Evolutionary conservation across 2,113 vertebrate species (phyloP), one percentile per base, ranked within the genome.

Genomic region (Ibidorhyncha struthersii): DNA sequence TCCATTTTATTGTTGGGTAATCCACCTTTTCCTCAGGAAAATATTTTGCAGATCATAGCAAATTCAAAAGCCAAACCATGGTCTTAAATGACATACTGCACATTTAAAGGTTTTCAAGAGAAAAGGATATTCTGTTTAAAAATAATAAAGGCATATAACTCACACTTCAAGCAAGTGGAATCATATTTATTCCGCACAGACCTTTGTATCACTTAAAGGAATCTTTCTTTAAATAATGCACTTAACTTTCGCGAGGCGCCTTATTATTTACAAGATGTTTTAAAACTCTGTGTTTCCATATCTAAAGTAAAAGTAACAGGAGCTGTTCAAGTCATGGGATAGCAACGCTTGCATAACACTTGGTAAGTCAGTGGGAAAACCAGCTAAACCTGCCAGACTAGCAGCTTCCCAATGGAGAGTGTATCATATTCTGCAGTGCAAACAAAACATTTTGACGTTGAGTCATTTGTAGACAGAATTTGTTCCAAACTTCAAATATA

Each of bases 401-500:
- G 36, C 45, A 83, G 76, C 84, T 94, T 91, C 92, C 84, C 86
- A 94, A 3, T 32, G 52, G 72, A 93, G 85, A 89, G 21, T 19
- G 71, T 67, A 93, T 97, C 86, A 65, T 76, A 93, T 93, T 96
- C 86, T 91, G 74, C 69, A 92, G 95, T 23, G 66, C 80, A 90
- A 94, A 92, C 91, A 86, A 95, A 95, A 96, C 94, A 71, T 80
- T 88, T 62, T 56, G 49, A 89, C 52, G 50, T 80, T 77, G 90
- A 94, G 72, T 95, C 83, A 90, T 49, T 90, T 52, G 5, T 6
- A 27, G 88, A 82, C 61, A 86, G 81, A 77, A 79, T 52, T 78
- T 83, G 30, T 89, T 96, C 88, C 91, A 96, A n/a, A 36, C 12
- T 78, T 95, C 90, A 89, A 59, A 86, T 79, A 84, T 16, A 87